A percentile compares a stretch with the other conserved stretches of the same genome.
These are phyloP conservation scores for Dicroscelio sp. DNA, from an alignment of 2,888 invertebrate genomes.

Conservation along the genomic window DNA sequence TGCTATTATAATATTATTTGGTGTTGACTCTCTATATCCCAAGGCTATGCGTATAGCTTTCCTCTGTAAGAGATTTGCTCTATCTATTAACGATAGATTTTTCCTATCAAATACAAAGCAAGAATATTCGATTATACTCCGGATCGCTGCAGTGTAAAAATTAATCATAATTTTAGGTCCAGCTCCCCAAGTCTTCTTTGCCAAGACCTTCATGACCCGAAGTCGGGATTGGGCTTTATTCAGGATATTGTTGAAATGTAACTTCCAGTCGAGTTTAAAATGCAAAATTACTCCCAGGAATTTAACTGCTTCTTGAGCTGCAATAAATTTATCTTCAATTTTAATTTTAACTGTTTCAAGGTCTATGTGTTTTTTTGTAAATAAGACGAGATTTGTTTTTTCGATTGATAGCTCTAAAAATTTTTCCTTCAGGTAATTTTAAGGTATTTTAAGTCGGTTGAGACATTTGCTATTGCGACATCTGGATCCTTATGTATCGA, in stretches of 20 bases:
- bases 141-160: too few species aligned
- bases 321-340: background rate
- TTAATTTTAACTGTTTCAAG: background rate
- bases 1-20: background rate
- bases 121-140: background rate
- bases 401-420: background rate
- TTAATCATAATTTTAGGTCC: too few species aligned
- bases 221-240: background rate
- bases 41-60: constrained; percentile 2
- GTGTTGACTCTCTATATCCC: constrained; percentile 3
- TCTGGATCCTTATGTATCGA: too few species aligned
- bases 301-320: background rate
- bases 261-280: background rate
- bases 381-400: constrained; percentile 27
- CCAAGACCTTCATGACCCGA: background rate
- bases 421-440: background rate
- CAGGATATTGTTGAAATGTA: background rate
- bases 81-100: background rate
- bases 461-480: too few species aligned
- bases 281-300: background rate
- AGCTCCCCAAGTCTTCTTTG: constrained; percentile 3
- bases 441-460: too few species aligned
- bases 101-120: background rate
- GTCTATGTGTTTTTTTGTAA: constrained; percentile 10
- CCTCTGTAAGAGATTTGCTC: background rate